Base-by-base conservation (phyloP, 2,797 vertebrate species). In the Sebastes steindachneri region DNA sequence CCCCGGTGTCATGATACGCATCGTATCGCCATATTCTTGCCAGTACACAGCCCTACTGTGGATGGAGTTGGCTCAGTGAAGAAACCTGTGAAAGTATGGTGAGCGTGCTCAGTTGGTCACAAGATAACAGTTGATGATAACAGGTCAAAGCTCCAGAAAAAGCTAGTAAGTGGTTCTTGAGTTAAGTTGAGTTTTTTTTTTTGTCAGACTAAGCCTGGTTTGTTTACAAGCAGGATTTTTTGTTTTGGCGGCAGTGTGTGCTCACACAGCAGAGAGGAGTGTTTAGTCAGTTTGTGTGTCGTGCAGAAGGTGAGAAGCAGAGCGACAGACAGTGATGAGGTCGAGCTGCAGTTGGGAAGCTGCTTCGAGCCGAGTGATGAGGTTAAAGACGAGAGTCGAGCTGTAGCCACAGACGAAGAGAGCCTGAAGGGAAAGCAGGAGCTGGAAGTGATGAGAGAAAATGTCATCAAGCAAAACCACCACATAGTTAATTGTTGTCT, bases 341-440 rank as follows among this genome's bases (percentile, higher is more conserved):
- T 76, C n/a, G 33, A 73, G 73, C 59, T 53, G 26, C 63, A 25
- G 63, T 19, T 23, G 75, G 35, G 64, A 41, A 37, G 85, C 83
- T 5, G 80, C 78, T 77, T 10, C 12, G 10, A 60, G 7, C 17
- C 0, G 15, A 76, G 54, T 9, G 73, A 23, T 9, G 74, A 79
- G 75, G 83, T 86, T 78, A 79, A 90, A 86, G 62, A 83, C 33
- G 54, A 77, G 86, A 4, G 62, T 60, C 4, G 65, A 78, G 79
- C 53, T 19, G 68, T 35, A 75, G 77, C 66, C 25, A 3, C 80
- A 75, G 58, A 84, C 45, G 25, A 6, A 21, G 45, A 69, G 17
- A 55, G 74, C 37, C 70, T 67, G 67, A 74, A 77, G 85, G 85
- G 65, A 69, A 77, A 48, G 76, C 77, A 71, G 86, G 66, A 77